These are phyloP conservation scores for Rhopilema esculentum DNA, from an alignment of 30 jellyfish, hydroid and myxozoan genomes.

Conservation along the genomic window DNA sequence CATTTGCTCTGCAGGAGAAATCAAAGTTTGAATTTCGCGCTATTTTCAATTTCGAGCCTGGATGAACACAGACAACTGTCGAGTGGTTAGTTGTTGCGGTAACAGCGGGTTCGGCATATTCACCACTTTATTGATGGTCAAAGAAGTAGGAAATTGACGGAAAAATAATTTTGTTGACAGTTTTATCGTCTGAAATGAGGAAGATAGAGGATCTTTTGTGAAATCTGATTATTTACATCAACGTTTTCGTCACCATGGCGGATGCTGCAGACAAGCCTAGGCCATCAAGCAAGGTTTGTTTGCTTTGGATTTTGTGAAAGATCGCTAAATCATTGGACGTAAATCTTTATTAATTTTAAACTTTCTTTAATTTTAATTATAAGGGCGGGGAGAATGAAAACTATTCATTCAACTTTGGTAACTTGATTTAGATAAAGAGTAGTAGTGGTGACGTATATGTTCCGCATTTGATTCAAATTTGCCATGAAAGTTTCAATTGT, in stretches of 20 bases:
- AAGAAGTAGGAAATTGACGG: not conserved
- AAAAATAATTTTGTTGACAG: not conserved
- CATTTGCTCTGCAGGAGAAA: not conserved
- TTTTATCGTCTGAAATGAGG: not conserved
- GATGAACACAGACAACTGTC: not conserved
- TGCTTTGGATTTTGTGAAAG: not conserved
- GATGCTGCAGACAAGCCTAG: constrained; percentile 20
- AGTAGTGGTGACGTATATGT: not conserved
- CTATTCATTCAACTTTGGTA: not conserved
- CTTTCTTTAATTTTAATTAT: not conserved
- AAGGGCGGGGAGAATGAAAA: not conserved
- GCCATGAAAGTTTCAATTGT: not conserved
- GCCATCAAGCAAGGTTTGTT: constrained; percentile 35
- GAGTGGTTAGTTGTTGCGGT: not conserved
- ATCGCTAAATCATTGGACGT: not conserved
- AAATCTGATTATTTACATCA: not conserved
- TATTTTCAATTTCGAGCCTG: not conserved
- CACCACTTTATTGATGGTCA: not conserved
- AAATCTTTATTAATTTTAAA: too few species aligned
- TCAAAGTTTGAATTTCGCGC: not conserved
- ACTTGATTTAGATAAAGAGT: too few species aligned
- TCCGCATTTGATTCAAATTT: not conserved
- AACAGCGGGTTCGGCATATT: not conserved
- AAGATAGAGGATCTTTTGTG: not conserved
- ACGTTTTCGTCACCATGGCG: constrained; percentile 38